Conservation (phyloP, 1,140 invertebrate species). For the Drosophila melanogaster region Release_6_plus_ISO1_MT NT_033779.5:5817001-5817500, state of each 20-base stretch:
- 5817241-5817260: not conserved
- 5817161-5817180: constrained; percentile 8
- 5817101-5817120: constrained; percentile 33
- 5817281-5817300: not conserved
- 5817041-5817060: constrained; percentile 20
- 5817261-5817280: not conserved
- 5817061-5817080: constrained; percentile 28
- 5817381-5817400: constrained; percentile 38
- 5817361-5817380: constrained; percentile 25
- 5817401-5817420: constrained; percentile 36
- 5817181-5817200: constrained; percentile 39
- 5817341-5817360: not conserved
- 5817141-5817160: constrained; percentile 9
- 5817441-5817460: not conserved
- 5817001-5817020: not conserved
- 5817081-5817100: constrained; percentile 26
- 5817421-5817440: constrained; percentile 28
- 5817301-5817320: not conserved
- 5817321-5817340: no score
- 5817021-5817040: constrained; percentile 19
- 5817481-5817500: constrained; percentile 29
- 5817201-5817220: not conserved
- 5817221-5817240: constrained; percentile 19
- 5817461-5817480: not conserved
- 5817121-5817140: constrained; percentile 17